These are phyloP conservation scores for Byasa hedistus DNA, from an alignment of 2,888 invertebrate species.

Conservation along the genomic window DNA sequence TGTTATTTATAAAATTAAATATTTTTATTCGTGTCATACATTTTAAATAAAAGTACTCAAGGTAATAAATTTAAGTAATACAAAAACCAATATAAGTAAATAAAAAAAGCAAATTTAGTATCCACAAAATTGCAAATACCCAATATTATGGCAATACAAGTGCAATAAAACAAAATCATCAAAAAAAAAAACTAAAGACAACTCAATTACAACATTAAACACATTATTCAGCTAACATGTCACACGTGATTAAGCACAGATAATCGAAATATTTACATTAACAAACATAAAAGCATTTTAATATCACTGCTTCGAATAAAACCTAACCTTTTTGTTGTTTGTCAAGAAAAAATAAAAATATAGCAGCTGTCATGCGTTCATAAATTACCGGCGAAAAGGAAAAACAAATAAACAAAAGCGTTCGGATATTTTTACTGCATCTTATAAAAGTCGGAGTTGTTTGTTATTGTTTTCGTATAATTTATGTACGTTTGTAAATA, in stretches of 20 bases:
- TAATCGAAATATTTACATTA: slow-evolving; percentile 21
- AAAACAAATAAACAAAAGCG: slow-evolving; percentile 34
- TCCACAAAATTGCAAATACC: too few relatives aligned
- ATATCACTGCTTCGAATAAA: slow-evolving; percentile 12
- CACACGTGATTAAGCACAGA: slow-evolving; percentile 20
- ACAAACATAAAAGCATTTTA: background rate
- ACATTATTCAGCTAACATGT: slow-evolving; percentile 10
- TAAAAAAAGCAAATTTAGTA: too few relatives aligned
- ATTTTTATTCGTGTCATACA: too few relatives aligned
- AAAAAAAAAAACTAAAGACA: background rate
- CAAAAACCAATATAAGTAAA: too few relatives aligned
- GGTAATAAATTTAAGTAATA: too few relatives aligned
- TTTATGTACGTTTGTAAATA: slow-evolving; percentile 34
- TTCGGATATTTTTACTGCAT: slow-evolving; percentile 32
- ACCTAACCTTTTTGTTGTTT: slow-evolving; percentile 21
- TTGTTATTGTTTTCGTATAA: slow-evolving; percentile 35
- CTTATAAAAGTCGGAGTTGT: slow-evolving; percentile 34
- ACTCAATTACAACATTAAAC: background rate
- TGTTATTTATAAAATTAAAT: too few relatives aligned
- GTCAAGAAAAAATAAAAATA: slow-evolving; percentile 18
- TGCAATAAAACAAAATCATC: too few relatives aligned
- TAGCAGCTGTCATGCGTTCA: slow-evolving; percentile 24
- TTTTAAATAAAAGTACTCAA: too few relatives aligned
- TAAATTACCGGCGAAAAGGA: slow-evolving; percentile 29
- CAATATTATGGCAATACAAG: too few relatives aligned